These are phyloP conservation scores for Ctenochaetus hawaiiensis DNA, from an alignment of 2,797 vertebrate species.

Conservation along the genomic window DNA sequence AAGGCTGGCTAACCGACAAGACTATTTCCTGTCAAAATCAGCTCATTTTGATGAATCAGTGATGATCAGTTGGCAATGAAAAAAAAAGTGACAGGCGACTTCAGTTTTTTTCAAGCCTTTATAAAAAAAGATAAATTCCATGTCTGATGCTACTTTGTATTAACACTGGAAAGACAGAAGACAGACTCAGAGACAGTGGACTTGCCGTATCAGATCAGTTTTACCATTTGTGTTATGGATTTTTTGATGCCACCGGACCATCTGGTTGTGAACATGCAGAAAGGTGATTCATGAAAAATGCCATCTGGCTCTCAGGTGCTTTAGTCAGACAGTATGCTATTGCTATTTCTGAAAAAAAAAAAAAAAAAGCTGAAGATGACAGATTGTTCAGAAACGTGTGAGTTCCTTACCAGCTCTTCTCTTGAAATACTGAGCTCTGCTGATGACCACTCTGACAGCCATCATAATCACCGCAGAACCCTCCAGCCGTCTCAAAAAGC, in stretches of 20 bases:
- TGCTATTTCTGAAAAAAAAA: conserved; percentile 68
- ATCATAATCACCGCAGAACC: conserved; percentile 30
- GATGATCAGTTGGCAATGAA: neutral
- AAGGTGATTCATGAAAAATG: conserved; percentile 73
- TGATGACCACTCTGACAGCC: conserved; percentile 63
- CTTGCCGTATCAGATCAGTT: neutral
- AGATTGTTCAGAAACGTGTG: conserved; percentile 62
- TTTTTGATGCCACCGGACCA: conserved; percentile 42
- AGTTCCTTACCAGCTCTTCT: conserved; percentile 66
- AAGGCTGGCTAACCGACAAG: neutral
- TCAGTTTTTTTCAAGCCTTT: neutral
- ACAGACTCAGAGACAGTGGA: neutral
- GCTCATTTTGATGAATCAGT: neutral
- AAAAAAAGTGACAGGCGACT: neutral
- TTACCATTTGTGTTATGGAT: conserved; percentile 20
- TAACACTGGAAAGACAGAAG: neutral
- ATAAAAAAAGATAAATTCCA: neutral
- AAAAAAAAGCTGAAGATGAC: conserved; percentile 56
- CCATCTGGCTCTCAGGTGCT: conserved; percentile 64
- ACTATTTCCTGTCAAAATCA: no score
- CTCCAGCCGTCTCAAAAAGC: neutral
- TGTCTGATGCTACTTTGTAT: neutral
- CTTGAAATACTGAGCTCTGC: conserved; percentile 52
- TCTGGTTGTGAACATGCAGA: conserved; percentile 66
- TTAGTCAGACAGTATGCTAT: conserved; percentile 56